Conservation (phyloP, 1,140 invertebrate species). For the Octopus sinensis region DNA sequence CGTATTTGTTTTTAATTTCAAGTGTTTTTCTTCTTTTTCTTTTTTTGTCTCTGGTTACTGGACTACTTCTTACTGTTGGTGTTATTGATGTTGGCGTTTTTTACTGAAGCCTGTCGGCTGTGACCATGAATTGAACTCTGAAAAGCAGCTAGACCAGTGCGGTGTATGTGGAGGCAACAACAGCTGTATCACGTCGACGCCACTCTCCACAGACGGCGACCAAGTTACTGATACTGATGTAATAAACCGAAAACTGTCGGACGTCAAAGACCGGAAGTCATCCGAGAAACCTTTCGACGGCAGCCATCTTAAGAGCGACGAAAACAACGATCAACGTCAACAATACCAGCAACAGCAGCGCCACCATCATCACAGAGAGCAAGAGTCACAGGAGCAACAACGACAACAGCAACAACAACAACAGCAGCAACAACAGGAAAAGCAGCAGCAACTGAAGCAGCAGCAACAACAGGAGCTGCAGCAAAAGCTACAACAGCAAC, state of each 20-base stretch:
- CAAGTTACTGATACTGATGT: constrained; percentile 78
- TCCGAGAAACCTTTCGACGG: not conserved
- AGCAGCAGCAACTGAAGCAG: too few species aligned
- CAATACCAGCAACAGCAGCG: constrained; percentile 64
- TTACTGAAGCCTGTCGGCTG: constrained; percentile 85
- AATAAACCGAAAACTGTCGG: constrained; percentile 81
- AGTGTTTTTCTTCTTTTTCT: too few species aligned
- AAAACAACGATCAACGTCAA: not conserved
- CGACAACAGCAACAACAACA: too few species aligned
- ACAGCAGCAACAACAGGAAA: too few species aligned
- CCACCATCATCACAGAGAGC: constrained; percentile 83
- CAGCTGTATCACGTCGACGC: constrained; percentile 73
- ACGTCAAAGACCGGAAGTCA: too few species aligned
- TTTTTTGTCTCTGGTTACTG: too few species aligned
- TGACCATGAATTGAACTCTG: constrained; percentile 89
- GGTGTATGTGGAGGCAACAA: constrained; percentile 88
- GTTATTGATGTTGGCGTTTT: too few species aligned
- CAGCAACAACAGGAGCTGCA: too few species aligned
- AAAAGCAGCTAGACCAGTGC: constrained; percentile 75
- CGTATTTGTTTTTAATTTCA: too few species aligned
- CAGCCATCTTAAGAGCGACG: not conserved
- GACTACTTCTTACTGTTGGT: too few species aligned
- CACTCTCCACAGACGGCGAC: constrained; percentile 62
- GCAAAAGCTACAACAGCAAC: too few species aligned
- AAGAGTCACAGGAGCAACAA: constrained; percentile 17